Conservation (phyloP, 2,113 vertebrate species). For the Lamprotornis superbus region DNA sequence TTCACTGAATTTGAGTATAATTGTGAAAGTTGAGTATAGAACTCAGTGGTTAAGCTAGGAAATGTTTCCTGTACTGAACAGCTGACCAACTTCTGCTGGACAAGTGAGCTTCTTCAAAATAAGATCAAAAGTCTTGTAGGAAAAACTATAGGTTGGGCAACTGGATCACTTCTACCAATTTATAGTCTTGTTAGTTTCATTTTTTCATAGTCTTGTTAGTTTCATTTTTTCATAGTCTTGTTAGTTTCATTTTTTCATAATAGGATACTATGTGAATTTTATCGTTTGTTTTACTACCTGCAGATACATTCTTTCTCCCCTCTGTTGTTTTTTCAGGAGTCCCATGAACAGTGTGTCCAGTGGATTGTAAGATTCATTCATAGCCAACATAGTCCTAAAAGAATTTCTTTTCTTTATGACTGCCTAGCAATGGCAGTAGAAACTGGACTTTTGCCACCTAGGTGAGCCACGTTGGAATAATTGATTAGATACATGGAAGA, state of each 20-base stretch:
- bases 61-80: background rate
- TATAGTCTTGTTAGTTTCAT: background rate
- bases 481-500: background rate
- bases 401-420: constrained; percentile 98
- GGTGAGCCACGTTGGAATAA: constrained; percentile 69
- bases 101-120: background rate
- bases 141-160: background rate
- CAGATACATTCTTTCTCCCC: background rate
- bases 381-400: constrained; percentile 94
- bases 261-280: background rate
- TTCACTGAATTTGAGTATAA: background rate
- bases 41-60: background rate
- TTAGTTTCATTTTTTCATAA: background rate
- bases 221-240: background rate
- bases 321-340: constrained; percentile 79
- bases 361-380: constrained; percentile 98
- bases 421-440: constrained; percentile 97
- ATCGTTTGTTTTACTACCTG: background rate
- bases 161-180: background rate
- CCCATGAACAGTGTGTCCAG: constrained; percentile 95
- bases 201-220: no score
- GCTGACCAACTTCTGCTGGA: background rate
- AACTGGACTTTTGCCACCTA: constrained; percentile 89
- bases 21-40: background rate
- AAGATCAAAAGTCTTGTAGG: background rate